A percentile compares a stretch with the other conserved stretches of the same genome.
phyloP scores from a whole-genome alignment of 2,888 invertebrate genomes.

The Ophion ellenae region DNA sequence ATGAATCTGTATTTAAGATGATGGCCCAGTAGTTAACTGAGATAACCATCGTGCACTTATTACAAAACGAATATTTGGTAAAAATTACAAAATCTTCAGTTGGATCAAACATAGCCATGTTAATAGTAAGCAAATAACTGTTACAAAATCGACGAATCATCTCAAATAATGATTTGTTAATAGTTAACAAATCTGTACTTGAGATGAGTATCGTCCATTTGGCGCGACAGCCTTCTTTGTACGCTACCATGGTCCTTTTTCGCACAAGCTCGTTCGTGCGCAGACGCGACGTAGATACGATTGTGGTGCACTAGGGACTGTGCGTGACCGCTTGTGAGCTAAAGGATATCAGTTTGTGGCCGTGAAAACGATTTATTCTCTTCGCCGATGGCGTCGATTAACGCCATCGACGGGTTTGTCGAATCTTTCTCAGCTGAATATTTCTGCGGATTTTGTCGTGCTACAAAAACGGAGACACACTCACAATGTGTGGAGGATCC shows the following conservation, averaged over 20 bases:
- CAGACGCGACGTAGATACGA: too few relatives aligned
- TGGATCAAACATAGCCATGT: background rate
- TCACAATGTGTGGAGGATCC: constrained; percentile 53
- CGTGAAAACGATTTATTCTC: too few relatives aligned
- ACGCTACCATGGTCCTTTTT: background rate
- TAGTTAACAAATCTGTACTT: constrained; percentile 19
- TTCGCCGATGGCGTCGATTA: too few relatives aligned
- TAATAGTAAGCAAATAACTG: background rate
- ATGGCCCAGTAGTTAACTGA: too few relatives aligned
- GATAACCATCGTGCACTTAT: too few relatives aligned
- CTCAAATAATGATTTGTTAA: constrained; percentile 12
- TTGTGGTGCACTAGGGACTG: too few relatives aligned
- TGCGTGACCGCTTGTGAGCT: too few relatives aligned
- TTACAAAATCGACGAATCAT: background rate
- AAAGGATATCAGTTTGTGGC: too few relatives aligned
- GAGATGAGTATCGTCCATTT: constrained; percentile 2
- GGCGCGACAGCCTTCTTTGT: constrained; percentile 6
- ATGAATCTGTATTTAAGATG: too few relatives aligned
- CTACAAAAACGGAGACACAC: constrained; percentile 57
- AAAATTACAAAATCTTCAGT: background rate
- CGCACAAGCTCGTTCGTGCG: background rate
- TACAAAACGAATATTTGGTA: constrained; percentile 5
- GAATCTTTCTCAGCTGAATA: constrained; percentile 55
- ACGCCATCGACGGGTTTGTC: too few relatives aligned
- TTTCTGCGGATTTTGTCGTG: constrained; percentile 73